Evolutionary conservation across 2,888 invertebrate species (phyloP), one percentile per base, ranked within the genome.

Genomic region (Campaea margaritaria): DNA sequence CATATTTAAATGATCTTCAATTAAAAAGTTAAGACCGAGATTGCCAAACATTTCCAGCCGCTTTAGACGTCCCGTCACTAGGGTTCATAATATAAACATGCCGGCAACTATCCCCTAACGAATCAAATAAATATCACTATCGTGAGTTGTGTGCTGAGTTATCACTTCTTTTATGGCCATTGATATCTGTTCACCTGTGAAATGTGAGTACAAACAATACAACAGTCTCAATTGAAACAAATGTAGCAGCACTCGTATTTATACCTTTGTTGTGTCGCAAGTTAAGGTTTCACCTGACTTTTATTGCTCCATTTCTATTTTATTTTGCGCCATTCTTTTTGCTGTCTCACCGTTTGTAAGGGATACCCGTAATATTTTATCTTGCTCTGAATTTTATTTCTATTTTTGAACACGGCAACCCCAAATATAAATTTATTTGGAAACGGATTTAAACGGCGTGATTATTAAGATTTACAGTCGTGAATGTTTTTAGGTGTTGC

Each of bases 251-350:
- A 44, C 43, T 10, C 47, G 48, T 61, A 56, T 60, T 61, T 59
- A 65, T 67, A 62, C 58, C 42, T 58, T 54, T 56, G 38, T 58
- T 58, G 52, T 48, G 50, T 27, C 55, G 58, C 48, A 60, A 72
- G 64, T 73, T 64, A 53, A 51, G 57, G 60, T 63, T 64, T 64
- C 67, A 74, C 66, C 67, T 73, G 70, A 68, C 66, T 69, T 73
- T 70, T 76, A 74, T 70, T 68, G 53, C 60, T 47, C 50, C 64
- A 27, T 68, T 58, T 58, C 60, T 63, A 51, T 70, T 70, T 69
- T 73, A 70, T 73, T 70, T 68, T 56, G 51, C 60, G 9, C 64
- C 65, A 73, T 73, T 69, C 58, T 69, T 59, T 70, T 67, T 55
- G 58, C 62, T 64, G 62, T 65, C 68, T 52, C 61, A 14, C 58